Percentiles rank a stretch among this genome's conserved stretches.
Evolutionary conservation across 1,140 invertebrate species (phyloP).

Genomic region (Colletes gigas): DNA sequence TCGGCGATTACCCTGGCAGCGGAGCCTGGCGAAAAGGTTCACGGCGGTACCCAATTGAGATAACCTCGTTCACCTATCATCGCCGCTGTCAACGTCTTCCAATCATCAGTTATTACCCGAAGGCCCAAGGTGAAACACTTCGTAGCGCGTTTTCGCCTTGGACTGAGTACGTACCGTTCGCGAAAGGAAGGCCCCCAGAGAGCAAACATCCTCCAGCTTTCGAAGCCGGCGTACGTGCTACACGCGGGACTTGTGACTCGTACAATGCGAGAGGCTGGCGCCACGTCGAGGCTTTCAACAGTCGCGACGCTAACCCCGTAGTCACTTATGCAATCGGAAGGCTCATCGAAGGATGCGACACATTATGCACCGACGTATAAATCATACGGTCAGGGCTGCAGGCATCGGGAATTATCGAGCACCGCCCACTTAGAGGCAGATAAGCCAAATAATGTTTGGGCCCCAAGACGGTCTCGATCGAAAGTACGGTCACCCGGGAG

Average conservation of each 20-base stretch:
- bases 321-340: slow-evolving; percentile 62
- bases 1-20: not conserved
- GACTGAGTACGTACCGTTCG: not conserved
- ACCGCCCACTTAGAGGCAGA: slow-evolving; percentile 47
- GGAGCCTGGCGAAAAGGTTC: not conserved
- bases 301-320: slow-evolving; percentile 53
- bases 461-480: slow-evolving; percentile 15
- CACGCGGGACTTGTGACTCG: not conserved
- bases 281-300: slow-evolving; percentile 45
- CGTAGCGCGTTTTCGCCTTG: not conserved
- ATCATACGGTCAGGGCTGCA: slow-evolving; percentile 43
- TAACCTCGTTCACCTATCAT: slow-evolving; percentile 3
- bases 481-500: not conserved
- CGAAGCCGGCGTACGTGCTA: slow-evolving; percentile 2
- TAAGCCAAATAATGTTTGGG: slow-evolving; percentile 37
- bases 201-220: slow-evolving; percentile 23
- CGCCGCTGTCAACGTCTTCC: not conserved
- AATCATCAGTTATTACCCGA: slow-evolving; percentile 24
- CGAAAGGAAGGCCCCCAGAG: not conserved
- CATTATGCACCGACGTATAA: slow-evolving; percentile 55
- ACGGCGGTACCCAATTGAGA: not conserved
- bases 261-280: slow-evolving; percentile 48
- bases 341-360: slow-evolving; percentile 54
- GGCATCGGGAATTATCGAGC: slow-evolving; percentile 46
- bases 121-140: slow-evolving; percentile 10